Evolutionary conservation across 2,113 vertebrate genomes (phyloP), one percentile per base, ranked within the genome.

Genomic region (Pyrgilauda ruficollis): DNA sequence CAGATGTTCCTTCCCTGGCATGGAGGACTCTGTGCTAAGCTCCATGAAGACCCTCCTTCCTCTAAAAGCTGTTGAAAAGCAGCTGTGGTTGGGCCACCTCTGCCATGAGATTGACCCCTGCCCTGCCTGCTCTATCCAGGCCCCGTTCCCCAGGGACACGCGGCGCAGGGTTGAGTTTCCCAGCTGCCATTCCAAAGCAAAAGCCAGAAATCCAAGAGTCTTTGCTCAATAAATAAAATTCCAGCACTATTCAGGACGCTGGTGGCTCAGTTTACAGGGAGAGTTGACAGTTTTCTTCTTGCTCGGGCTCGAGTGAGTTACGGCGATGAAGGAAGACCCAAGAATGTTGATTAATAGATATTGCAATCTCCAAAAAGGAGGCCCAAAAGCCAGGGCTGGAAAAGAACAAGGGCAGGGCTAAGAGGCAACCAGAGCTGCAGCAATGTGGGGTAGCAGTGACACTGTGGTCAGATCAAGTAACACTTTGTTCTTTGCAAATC

Each of bases 11-110:
- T 82, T 52, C 89, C 41, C 87, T 87, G 96, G 88, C 95, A 76
- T 44, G 81, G 91, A 93, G 84, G 94, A 91, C 95, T 91, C 97
- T 80, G 87, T 72, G 95, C 94, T 96, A 97, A 97, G 96, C 94
- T 92, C 83, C 92, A 43, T 78, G 95, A 92, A 94, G 87, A 91
- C 30, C 18, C 63, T 93, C 88, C 93, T 83, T 85, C 63, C 91
- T 87, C 75, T 11, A 7, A 49, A 78, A 93, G 74, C 89, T 90
- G 81, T 81, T 10, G 3, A 35, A 68, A 88, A 55, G 95, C 98
- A 98, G 98, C 98, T 98, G 98, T 62, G 77, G 58, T 84, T 84
- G 93, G 93, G 97, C 94, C 90, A 87, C 95, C 93, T 93, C 84
- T 75, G 66, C 87, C 97, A 94, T 83, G 84, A 89, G 97, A 88